phyloP scores from a whole-genome alignment of 2,113 vertebrate genomes.

The Oceanites oceanicus region DNA sequence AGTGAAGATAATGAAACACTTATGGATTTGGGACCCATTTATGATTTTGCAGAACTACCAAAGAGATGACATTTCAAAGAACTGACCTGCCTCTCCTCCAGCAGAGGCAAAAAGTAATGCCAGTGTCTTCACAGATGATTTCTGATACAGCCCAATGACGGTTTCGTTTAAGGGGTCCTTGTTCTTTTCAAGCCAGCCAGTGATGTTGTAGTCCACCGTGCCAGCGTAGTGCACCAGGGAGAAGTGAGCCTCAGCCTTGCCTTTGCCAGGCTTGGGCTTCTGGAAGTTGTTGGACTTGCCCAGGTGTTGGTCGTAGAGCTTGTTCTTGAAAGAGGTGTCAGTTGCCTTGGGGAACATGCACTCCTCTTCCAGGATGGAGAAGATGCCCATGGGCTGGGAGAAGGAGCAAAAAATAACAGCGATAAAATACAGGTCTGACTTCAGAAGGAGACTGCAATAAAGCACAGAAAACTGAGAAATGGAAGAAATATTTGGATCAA shows the following conservation, averaged over 20 bases:
- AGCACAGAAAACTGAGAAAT: background rate
- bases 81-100: constrained; percentile 42
- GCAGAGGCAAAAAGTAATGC: constrained; percentile 75
- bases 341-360: constrained; percentile 87
- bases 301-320: constrained; percentile 86
- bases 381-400: constrained; percentile 83
- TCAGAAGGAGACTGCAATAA: background rate
- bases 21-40: background rate
- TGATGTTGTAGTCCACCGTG: constrained; percentile 79
- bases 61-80: background rate
- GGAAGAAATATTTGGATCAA: background rate
- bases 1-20: background rate
- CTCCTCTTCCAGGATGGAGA: constrained; percentile 84
- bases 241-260: constrained; percentile 84
- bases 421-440: background rate
- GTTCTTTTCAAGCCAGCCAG: constrained; percentile 81
- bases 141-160: constrained; percentile 81
- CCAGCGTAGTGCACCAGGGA: constrained; percentile 81
- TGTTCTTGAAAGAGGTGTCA: constrained; percentile 79
- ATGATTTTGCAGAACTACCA: background rate
- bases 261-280: constrained; percentile 85
- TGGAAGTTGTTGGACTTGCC: constrained; percentile 86
- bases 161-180: constrained; percentile 86
- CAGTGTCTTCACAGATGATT: constrained; percentile 78
- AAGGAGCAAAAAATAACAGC: background rate